phyloP scores from a whole-genome alignment of 2,888 invertebrate genomes.

The Noctua janthe region DNA sequence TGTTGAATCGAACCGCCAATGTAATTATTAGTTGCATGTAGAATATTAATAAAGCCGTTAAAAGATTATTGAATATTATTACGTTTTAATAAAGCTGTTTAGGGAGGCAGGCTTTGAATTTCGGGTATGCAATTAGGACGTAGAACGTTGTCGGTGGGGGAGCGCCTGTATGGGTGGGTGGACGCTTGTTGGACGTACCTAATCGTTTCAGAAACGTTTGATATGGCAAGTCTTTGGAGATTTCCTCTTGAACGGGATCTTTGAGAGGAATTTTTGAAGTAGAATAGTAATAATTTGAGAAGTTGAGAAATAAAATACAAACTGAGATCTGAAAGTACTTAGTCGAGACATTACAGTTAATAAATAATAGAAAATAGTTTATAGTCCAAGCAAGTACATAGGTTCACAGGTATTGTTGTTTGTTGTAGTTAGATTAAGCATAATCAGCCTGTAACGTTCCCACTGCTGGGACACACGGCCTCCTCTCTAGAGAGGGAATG shows the following conservation, averaged over 20 bases:
- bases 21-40: conserved; percentile 41
- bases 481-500: no score
- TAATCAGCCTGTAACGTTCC: no score
- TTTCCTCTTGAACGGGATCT: background rate
- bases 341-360: background rate
- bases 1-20: conserved; percentile 31
- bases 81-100: conserved; percentile 51
- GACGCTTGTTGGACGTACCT: conserved; percentile 21
- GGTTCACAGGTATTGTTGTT: background rate
- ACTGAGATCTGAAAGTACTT: background rate
- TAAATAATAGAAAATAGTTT: background rate
- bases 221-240: conserved; percentile 28
- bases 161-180: conserved; percentile 14
- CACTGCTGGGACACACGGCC: no score
- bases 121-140: conserved; percentile 48
- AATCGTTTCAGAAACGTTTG: conserved; percentile 12
- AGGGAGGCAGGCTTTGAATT: conserved; percentile 40
- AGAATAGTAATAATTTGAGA: background rate
- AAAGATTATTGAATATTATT: conserved; percentile 50
- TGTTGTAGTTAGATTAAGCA: background rate
- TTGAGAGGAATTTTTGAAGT: background rate
- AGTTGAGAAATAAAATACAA: background rate
- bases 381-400: background rate
- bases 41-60: conserved; percentile 48
- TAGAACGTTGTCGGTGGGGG: background rate